Base-by-base conservation (phyloP, 2,888 invertebrate species). In the Villa cingulata region DNA sequence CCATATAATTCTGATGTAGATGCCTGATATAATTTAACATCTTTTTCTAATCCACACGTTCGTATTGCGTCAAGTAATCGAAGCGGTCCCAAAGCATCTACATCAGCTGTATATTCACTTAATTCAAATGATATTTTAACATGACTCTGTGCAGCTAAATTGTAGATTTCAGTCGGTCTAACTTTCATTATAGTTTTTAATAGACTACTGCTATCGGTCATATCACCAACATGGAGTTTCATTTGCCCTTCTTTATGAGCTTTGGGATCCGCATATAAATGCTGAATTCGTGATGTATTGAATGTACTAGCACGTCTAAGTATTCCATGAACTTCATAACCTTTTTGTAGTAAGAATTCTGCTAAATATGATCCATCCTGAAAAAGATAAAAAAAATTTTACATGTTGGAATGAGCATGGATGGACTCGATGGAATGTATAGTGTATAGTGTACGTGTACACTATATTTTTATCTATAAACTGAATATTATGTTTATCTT, bases 111-210 rank as follows among this genome's bases (percentile, higher is more conserved):
- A 62, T 99, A 99, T 70, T 99, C 97, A 59, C 95, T 94, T 51
- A 98, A 73, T 63, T 99, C 97, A 65, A 98, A 98, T 0, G 97
- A 98, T 36, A 96, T 94, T 72, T 97, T 97, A 2, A 98, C 97
- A 70, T 99, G 98, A 56, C 96, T 96, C 66, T 98, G 97, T 0
- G 98, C 98, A 1, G 95, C 98, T 53, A 98, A 74, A 72, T 99
- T 98, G 67, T 98, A 98, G 55, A 98, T 88, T 72, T 98, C 98
- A 36, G 80, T 80, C 0, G 98, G 98, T 58, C 70, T 65, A 12
- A 71, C 68, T 54, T 59, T 59, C 18, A 70, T 69, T 46, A 94
- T 86, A 32, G 92, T 80, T 72, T 89, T 90, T 20, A 89, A 86
- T 51, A 94, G 72, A 65, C 94, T 94, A 53, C 94, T 91, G 43